Evolutionary conservation across 2,888 invertebrate species (phyloP), one percentile per base, ranked within the genome.

Genomic region (Beris chalybata): DNA sequence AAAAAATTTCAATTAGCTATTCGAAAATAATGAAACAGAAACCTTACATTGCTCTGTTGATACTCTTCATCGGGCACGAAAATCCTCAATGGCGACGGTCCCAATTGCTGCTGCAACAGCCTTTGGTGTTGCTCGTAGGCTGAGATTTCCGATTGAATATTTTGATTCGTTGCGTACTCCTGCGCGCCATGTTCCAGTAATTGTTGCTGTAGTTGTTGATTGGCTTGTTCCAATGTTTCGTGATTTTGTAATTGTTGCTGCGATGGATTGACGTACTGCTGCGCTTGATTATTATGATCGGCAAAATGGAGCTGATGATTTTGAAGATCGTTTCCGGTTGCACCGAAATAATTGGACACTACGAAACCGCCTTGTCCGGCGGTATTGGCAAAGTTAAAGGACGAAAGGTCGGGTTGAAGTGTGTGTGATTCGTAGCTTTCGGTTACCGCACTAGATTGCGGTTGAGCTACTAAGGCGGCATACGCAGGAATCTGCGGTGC

Each of bases 21-120:
- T 22, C 38, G 13, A 13, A n/a, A 47, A 22, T 38, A 5, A 43
- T 9, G n/a, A 53, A 53, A n/a, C 11, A 12, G 9, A 54, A 15
- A 4, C 48, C 50, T 64, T 68, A 71, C 71, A 59, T 67, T 69
- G 45, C 67, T 66, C 15, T 70, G 31, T 58, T 64, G 32, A n/a
- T 69, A 65, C 32, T 81, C 81, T 13, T 80, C 80, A 52, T 83
- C 83, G 0, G 83, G 83, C 12, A 83, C 82, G 72, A 83, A 81
- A 68, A 84, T 84, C 69, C 82, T 78, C 56, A 84, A 69, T 0
- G 83, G 81, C 31, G 77, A 77, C 12, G 29, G 3, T 4, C 79
- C 76, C 29, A 78, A 71, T 52, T 77, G 78, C 69, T 79, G 76
- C n/a, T 74, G 70, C 5, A 79, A 75, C 13, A 77, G 70, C 45